These are phyloP conservation scores for Thinocorus orbignyianus DNA, from an alignment of 2,113 vertebrate species.

Conservation along the genomic window DNA sequence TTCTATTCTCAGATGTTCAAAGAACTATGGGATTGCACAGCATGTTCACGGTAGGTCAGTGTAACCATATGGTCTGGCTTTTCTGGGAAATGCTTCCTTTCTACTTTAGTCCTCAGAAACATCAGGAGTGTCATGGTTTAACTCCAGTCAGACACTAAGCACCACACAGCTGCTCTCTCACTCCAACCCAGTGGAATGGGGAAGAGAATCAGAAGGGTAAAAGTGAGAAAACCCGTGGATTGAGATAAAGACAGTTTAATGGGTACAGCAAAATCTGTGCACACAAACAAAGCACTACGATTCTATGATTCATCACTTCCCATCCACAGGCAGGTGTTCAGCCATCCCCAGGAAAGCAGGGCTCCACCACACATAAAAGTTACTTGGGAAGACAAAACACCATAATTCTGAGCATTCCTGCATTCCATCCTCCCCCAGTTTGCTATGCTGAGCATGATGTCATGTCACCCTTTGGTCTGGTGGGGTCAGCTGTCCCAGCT, in stretches of 20 bases:
- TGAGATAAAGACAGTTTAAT: background rate
- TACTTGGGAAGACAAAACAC: background rate
- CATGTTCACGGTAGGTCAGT: background rate
- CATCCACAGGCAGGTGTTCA: background rate
- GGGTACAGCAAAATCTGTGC: background rate
- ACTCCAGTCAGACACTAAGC: background rate
- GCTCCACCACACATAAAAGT: background rate
- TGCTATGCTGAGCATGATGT: background rate
- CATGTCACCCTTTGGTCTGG: background rate
- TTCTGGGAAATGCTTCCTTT: background rate
- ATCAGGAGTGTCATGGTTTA: background rate
- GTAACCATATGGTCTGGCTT: background rate
- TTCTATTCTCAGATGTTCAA: background rate
- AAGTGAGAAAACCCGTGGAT: background rate
- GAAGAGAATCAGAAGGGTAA: background rate
- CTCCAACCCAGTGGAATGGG: background rate
- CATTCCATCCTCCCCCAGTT: background rate
- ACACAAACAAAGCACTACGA: background rate
- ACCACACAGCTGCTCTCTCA: background rate
- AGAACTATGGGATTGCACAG: background rate
- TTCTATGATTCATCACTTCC: too few relatives aligned
- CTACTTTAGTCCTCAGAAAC: background rate
- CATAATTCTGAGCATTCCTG: background rate
- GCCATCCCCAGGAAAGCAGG: background rate
- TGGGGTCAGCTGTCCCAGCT: background rate